Evolutionary conservation across 2,113 vertebrate species (phyloP).

Genomic region (Thunnus maccoyii): DNA sequence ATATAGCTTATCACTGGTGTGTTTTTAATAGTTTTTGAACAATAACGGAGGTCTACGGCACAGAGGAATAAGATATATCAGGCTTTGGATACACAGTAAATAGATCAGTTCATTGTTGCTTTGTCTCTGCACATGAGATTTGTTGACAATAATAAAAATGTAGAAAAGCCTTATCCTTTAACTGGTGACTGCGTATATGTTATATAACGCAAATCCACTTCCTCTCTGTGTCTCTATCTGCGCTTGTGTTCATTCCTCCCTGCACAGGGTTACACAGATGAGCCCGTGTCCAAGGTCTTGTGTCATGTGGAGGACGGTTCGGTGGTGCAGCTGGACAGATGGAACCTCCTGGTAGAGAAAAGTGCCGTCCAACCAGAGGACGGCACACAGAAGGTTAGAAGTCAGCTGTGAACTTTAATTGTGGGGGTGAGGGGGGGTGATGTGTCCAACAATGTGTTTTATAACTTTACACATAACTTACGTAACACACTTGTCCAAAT

Average conservation of each 20-base stretch:
- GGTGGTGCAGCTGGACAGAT: constrained; percentile 97
- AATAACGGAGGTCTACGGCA: too few species aligned
- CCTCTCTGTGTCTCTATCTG: neutral
- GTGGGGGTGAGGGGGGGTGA: neutral
- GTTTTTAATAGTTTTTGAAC: too few species aligned
- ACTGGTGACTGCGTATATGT: too few species aligned
- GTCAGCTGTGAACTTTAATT: neutral
- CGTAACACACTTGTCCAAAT: too few species aligned
- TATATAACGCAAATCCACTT: neutral
- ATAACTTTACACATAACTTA: neutral
- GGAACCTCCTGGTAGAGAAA: constrained; percentile 93
- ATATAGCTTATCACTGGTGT: too few species aligned
- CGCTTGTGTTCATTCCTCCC: neutral
- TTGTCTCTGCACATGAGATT: too few species aligned
- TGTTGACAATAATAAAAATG: too few species aligned
- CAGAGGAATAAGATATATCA: too few species aligned
- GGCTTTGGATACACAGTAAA: too few species aligned
- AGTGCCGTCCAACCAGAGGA: constrained; percentile 88
- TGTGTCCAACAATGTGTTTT: neutral
- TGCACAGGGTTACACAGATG: constrained; percentile 96
- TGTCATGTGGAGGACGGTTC: constrained; percentile 96
- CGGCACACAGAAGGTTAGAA: constrained; percentile 87
- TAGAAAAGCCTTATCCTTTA: too few species aligned
- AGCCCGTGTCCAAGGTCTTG: constrained; percentile 97
- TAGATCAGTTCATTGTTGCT: too few species aligned